Percentiles rank a stretch among this genome's conserved stretches.
These are phyloP conservation scores for Macroramphosus scolopax DNA, from an alignment of 2,797 vertebrate genomes.

Conservation along the genomic window DNA sequence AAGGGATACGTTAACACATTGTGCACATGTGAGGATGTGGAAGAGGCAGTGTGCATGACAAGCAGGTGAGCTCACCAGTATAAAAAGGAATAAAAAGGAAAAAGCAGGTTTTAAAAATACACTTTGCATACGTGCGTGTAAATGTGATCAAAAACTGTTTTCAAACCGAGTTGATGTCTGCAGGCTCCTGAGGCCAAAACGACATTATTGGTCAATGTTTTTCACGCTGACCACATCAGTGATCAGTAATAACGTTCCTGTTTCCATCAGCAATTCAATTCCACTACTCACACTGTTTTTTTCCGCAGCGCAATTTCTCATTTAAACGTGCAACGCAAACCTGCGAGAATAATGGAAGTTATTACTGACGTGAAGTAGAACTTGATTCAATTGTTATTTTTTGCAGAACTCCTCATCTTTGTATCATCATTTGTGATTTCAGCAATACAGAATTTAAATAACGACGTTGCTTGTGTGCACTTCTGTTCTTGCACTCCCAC, in stretches of 20 bases:
- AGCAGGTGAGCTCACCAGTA: conserved; percentile 12
- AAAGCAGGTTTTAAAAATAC: too few species aligned
- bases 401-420: conserved; percentile 27
- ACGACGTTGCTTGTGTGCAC: conserved; percentile 10
- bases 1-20: conserved; percentile 2
- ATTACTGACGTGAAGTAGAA: conserved; percentile 22
- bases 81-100: conserved; percentile 2
- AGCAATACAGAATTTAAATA: conserved; percentile 46
- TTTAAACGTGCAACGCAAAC: conserved; percentile 2
- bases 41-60: conserved; percentile 5
- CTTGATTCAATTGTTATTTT: conserved; percentile 33
- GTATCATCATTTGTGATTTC: conserved; percentile 33
- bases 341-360: background rate
- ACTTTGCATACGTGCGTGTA: background rate
- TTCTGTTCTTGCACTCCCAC: conserved; percentile 5
- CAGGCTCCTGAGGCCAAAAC: too few species aligned
- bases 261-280: conserved; percentile 1
- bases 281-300: background rate
- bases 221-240: too few species aligned
- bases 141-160: too few species aligned
- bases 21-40: conserved; percentile 15
- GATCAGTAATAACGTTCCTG: too few species aligned
- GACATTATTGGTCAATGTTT: too few species aligned
- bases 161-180: too few species aligned
- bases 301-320: conserved; percentile 5